Evolutionary conservation across 2,113 vertebrate genomes (phyloP), one percentile per base, ranked within the genome.

Genomic region (Epinephelus cyanopodus): DNA sequence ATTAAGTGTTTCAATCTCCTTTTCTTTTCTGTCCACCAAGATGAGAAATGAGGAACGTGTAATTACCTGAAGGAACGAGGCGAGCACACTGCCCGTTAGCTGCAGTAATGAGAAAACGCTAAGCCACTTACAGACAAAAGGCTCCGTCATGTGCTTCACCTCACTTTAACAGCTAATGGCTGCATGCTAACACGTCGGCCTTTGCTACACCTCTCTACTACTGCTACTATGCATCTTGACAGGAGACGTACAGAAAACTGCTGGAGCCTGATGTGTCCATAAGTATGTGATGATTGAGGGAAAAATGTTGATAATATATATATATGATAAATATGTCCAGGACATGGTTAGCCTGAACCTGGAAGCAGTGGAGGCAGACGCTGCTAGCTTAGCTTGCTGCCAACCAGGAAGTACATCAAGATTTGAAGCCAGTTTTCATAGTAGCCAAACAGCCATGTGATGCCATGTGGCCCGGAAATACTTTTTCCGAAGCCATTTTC

Each of bases 41-140:
- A 83, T 42, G 74, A 79, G 61, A 57, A 77, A 57, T 63, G 75
- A 85, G 81, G 73, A 90, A 86, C 61, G 77, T 84, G 84, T 92
- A 89, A 90, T 92, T 87, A 90, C 86, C 82, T 79, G 71, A 65
- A 86, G 71, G 68, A 39, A 68, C 5, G 74, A 82, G 61, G 76
- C 39, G 58, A 79, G 52, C 57, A 17, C 58, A 79, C 61, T 75
- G 78, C 74, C 73, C 33, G 74, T 61, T 67, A 68, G 79, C 80
- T 67, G 77, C 77, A n/a, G 72, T 87, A 87, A 92, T 90, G 87
- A 90, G 84, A 84, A 92, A 89, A 86, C 5, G 72, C 57, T 83
- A 77, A 87, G 78, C 74, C 85, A 86, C 77, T 92, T 81, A 77
- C 67, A 83, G 79, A 85, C 84, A 87, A 90, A 85, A 74, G 58